Evolutionary conservation across 2,113 vertebrate genomes (phyloP), one percentile per base, ranked within the genome.

Genomic region (Cochlearius cochlearius): DNA sequence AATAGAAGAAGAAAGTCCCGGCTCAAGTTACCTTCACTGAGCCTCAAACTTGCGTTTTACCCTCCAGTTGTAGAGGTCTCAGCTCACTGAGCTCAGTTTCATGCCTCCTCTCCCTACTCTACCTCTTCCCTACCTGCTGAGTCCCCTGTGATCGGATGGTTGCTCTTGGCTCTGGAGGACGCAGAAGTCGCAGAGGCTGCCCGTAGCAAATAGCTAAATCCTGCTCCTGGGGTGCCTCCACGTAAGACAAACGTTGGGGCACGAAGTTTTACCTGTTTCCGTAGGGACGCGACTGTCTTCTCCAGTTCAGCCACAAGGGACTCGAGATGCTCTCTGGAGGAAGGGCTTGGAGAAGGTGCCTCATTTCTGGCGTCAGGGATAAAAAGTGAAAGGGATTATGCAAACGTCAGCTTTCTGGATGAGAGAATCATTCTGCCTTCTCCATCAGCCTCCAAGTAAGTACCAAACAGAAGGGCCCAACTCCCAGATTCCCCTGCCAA

Each of bases 301-400:
- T 97, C 94, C 89, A 98, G 94, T 29, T 94, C 88, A 45, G 86
- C 86, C 82, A 98, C 97, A 10, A 97, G 88, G 41, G 94, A 91
- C 91, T 95, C 89, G 0, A 97, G 95, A n/a, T 92, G 81, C 63
- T 84, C 90, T 92, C 93, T 86, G 82, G 90, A 76, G 45, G 92
- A 75, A 72, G 49, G 43, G 41, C 71, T 86, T 43, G 84, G 77
- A 75, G 95, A 59, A 49, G 75, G n/a, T 0, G 0, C 83, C 25
- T 94, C 58, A 0, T 79, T 63, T 56, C 97, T 98, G 92, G 88
- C 50, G 68, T 50, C 22, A 90, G 87, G 62, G 60, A 88, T 52
- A 85, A 86, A 92, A 94, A 84, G 64, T 9, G 34, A 95, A 94
- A 91, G 38, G 53, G 36, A 15, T 92, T 88, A 94, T 26, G 29